Evolutionary conservation across 2,797 vertebrate species (phyloP), one percentile per base, ranked within the genome.

Genomic region (Fistularia commersonii): DNA sequence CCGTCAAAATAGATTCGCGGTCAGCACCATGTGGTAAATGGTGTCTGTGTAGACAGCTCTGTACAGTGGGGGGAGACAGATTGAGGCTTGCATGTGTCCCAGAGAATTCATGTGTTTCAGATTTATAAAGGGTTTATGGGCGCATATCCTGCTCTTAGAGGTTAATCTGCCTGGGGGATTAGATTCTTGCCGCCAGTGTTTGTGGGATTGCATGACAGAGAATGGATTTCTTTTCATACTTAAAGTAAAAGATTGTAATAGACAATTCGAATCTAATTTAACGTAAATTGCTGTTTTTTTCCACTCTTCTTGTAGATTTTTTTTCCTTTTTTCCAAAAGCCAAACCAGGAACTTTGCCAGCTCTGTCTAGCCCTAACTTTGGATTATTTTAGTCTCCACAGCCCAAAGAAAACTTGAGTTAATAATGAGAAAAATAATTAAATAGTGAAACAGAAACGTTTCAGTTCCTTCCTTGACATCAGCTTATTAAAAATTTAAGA

Each of bases 81-180:
- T 77, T 79, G 71, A 72, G 62, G 73, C 72, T 81, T 69, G 67
- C 72, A 76, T 79, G 75, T 74, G 64, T 79, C 51, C 57, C 54
- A 14, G 51, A 45, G 63, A 63, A 59, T 78, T 78, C 58, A 66
- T 81, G 74, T 79, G 77, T 82, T 75, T 74, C 44, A 77, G 80
- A 76, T 82, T 85, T 81, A 57, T 64, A 51, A 77, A 76, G 83
- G 23, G 72, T 85, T 88, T 84, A 83, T 66, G 59, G 72, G 74
- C 51, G 71, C 66, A 78, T 81, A 85, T 83, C 74, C 75, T 53
- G 63, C 77, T 79, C 70, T 87, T 55, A 66, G 71, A 79, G 69
- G 69, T 81, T 88, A 83, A 88, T 86, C 81, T 78, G 23, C 12
- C 41, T 1, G 0, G 23, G 66, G 76, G 83, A 85, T 87, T 82